Evolutionary conservation across 2,888 invertebrate species (phyloP), one percentile per base, ranked within the genome.

Genomic region (Nomada hirtipes): DNA sequence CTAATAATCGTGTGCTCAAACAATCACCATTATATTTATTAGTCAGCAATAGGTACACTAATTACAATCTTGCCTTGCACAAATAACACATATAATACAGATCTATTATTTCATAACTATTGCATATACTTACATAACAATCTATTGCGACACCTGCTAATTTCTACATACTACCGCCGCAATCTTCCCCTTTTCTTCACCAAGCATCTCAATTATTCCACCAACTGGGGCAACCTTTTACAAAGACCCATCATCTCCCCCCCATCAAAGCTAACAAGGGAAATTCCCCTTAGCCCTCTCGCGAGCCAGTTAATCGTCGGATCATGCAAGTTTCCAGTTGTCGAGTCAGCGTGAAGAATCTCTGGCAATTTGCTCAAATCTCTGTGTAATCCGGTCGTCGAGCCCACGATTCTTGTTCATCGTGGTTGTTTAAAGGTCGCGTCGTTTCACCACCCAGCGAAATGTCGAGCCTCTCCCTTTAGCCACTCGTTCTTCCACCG

Each of bases 401-500:
- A 44, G 60, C 50, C 47, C 50, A 36, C 36, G 47, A 20, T 15
- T 70, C 70, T 70, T 57, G 67, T 68, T 77, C 68, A 23, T 44
- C 67, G 53, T 64, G 42, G 60, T 15, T 36, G 76, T 47, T 65
- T 69, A 81, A 81, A 80, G 81, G 81, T 81, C 81, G 80, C 68
- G 50, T 50, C 42, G 70, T 63, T 71, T 79, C 79, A 50, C 61
- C 67, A 61, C 65, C 67, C 72, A 61, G 60, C 63, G 63, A 80
- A 80, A 80, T 69, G 80, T 80, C 80, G 80, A 79, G 79, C 70
- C 79, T 76, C 76, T 67, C 69, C 78, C 83, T 53, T 55, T 44
- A 69, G 15, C 59, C 60, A 55, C 36, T 53, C 70, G n/a, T 70
- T 79, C 79, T 71, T 55, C n/a, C 59, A 23, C 57, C 11, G 20